Base-by-base conservation (phyloP, 2,888 invertebrate species). In the Aproaerema taeniolella region DNA sequence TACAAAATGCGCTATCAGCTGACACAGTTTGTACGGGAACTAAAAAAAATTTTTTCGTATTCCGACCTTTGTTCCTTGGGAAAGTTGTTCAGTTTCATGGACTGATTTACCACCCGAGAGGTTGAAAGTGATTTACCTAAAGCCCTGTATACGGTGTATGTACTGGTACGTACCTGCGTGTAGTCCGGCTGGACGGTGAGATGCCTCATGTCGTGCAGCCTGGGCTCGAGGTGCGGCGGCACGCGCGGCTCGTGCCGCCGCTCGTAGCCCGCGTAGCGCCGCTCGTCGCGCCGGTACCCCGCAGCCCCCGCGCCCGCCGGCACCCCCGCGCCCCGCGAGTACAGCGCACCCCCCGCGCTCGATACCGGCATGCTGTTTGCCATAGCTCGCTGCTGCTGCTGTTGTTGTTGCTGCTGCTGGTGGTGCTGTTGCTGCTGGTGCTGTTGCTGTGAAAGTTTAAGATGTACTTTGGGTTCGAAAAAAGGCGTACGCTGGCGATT, bases 141-240 rank as follows among this genome's bases (percentile, higher is more conserved):
- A 20, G 20, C 20, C 5, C 20, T 20, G 20, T 4, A 20, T 4
- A n/a, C 28, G 28, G 28, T 3, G 20, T 6, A 20, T 20, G 20
- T 20, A 20, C 20, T 4, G 20, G 20, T 4, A 9, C 30, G 50
- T 53, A 83, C 85, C 79, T 83, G 85, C 66, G 90, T 75, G 56
- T 80, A 81, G 57, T 83, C 82, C 14, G 82, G 77, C 50, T 71
- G 77, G 41, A n/a, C 62, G 57, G 53, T 50, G 42, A 47, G 59
- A 25, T 30, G 48, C 48, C 53, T 55, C 44, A 56, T 38, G 41
- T 42, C 16, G 49, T 39, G 38, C 43, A 24, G 37, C 43, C 32
- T 38, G 52, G 49, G 42, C 8, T 46, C 43, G 58, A 45, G 58
- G 41, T 44, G 44, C 53, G 42, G 40, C 31, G 59, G 44, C 32